Conservation (phyloP, 2,113 vertebrate genomes). For the Recurvirostra avosetta region DNA sequence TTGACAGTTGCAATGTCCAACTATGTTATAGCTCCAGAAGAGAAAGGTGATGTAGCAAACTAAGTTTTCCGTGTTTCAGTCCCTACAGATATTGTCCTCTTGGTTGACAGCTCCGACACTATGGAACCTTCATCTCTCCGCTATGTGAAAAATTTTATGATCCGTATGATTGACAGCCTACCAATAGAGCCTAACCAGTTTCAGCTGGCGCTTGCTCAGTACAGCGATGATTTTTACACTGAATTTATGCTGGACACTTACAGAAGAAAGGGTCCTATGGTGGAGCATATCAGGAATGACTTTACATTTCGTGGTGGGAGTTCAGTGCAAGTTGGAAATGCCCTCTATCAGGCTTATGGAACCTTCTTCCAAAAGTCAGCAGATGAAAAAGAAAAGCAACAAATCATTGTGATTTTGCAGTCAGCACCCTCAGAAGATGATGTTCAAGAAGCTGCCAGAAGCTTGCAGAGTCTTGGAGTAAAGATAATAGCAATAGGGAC, state of each 20-base stretch:
- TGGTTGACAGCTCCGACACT: constrained; percentile 61
- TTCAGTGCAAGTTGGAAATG: constrained; percentile 33
- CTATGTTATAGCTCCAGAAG: neutral
- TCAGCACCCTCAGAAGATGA: constrained; percentile 60
- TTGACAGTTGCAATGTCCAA: neutral
- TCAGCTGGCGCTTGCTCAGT: constrained; percentile 66
- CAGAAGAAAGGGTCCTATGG: constrained; percentile 41
- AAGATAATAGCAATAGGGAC: constrained; percentile 59
- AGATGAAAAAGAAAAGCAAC: constrained; percentile 29
- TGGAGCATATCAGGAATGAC: constrained; percentile 63
- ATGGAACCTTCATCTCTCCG: constrained; percentile 45
- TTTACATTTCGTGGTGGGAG: constrained; percentile 17
- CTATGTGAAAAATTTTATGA: constrained; percentile 42
- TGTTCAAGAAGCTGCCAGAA: neutral
- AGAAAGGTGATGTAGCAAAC: neutral
- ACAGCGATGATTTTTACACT: neutral
- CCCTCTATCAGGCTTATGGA: constrained; percentile 28
- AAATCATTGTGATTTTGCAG: constrained; percentile 64
- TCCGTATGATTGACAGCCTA: constrained; percentile 34
- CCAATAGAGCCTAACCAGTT: constrained; percentile 48
- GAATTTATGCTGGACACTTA: constrained; percentile 55
- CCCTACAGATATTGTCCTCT: constrained; percentile 63
- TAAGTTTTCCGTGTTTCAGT: neutral
- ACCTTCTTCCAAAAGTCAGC: constrained; percentile 31
- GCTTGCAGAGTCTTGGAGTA: constrained; percentile 48